Conservation (phyloP, 2,113 vertebrate genomes). For the Aix galericulata region DNA sequence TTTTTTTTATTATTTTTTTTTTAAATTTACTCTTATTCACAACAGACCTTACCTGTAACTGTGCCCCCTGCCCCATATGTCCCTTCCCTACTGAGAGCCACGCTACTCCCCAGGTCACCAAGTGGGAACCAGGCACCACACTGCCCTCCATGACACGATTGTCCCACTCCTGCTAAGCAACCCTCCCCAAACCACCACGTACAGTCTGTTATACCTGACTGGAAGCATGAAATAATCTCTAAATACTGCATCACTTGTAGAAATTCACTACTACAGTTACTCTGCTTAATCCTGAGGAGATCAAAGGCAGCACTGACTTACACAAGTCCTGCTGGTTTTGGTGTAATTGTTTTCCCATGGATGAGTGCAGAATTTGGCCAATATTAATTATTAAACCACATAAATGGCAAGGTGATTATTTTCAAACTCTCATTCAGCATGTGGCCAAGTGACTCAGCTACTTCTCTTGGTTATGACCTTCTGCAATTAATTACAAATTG, state of each 20-base stretch:
- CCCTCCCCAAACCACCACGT: neutral
- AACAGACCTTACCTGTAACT: neutral
- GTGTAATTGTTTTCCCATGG: neutral
- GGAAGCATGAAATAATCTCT: neutral
- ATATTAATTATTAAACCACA: neutral
- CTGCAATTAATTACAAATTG: slow-evolving; percentile 1
- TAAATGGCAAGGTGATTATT: neutral
- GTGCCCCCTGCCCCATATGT: neutral
- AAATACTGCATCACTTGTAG: neutral
- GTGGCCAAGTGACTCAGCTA: neutral
- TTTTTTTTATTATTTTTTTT: neutral
- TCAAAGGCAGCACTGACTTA: neutral
- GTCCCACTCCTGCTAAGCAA: neutral
- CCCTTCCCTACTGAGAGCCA: neutral
- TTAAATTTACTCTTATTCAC: neutral
- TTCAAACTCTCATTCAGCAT: neutral
- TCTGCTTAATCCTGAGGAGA: neutral
- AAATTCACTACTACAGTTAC: neutral
- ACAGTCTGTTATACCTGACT: neutral
- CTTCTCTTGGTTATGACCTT: neutral
- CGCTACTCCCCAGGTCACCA: neutral
- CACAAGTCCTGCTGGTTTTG: neutral
- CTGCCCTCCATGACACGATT: neutral
- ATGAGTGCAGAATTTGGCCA: neutral
- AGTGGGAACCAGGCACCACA: neutral